A percentile compares a stretch with the other conserved stretches of the same genome.
phyloP scores from a whole-genome alignment of 2,113 vertebrate genomes.

The Vireo altiloquus region DNA sequence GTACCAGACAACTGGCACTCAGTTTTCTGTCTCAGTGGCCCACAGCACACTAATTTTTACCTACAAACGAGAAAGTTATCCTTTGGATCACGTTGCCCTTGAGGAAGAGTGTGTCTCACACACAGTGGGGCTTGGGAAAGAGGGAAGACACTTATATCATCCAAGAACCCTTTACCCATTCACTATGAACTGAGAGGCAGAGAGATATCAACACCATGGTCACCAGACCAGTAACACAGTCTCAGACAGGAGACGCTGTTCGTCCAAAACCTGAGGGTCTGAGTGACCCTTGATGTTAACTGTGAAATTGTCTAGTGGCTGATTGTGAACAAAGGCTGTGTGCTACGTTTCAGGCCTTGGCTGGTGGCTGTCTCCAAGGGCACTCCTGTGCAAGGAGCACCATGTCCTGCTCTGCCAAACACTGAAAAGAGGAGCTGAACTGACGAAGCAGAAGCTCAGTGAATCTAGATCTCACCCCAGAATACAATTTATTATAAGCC shows the following conservation, averaged over 20 bases:
- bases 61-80: neutral
- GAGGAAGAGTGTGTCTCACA: neutral
- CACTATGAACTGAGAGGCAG: neutral
- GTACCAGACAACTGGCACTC: neutral
- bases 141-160: neutral
- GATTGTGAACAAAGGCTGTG: neutral
- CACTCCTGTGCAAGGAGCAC: fast-evolving
- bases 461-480: neutral
- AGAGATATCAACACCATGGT: fast-evolving
- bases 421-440: neutral
- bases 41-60: neutral
- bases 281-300: neutral
- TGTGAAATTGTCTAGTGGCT: neutral
- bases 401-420: neutral
- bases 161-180: neutral
- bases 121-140: neutral
- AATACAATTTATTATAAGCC: neutral
- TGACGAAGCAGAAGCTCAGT: neutral
- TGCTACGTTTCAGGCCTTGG: neutral
- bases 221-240: neutral
- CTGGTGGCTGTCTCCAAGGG: neutral
- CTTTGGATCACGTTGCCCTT: neutral
- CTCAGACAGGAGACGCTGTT: neutral
- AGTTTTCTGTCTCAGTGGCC: neutral
- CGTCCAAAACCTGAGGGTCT: neutral